These are phyloP conservation scores for Sinhomidia bicolor DNA, from an alignment of 2,888 invertebrate species.

Conservation along the genomic window DNA sequence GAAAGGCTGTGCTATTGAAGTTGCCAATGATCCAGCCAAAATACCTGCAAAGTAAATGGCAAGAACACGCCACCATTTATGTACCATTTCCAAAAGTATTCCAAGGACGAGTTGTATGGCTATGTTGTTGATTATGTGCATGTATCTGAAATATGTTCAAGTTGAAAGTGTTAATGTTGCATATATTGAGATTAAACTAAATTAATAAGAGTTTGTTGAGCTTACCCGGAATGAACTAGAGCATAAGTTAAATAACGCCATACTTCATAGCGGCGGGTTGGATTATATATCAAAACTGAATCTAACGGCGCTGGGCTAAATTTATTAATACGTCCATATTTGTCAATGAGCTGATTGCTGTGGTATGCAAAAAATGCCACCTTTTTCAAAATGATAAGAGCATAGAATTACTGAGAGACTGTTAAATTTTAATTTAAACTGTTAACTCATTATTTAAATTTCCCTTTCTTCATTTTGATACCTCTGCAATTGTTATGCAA, in stretches of 20 bases:
- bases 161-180: not conserved
- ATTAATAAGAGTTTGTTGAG: not conserved
- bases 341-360: constrained; percentile 82
- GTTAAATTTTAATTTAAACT: too few species aligned
- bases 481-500: constrained; percentile 93
- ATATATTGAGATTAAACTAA: not conserved
- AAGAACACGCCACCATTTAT: constrained; percentile 95
- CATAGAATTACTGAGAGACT: too few species aligned
- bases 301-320: constrained; percentile 90
- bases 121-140: constrained; percentile 94
- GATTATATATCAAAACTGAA: constrained; percentile 93
- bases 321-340: constrained; percentile 81
- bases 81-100: constrained; percentile 97
- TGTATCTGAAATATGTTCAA: constrained; percentile 84
- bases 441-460: too few species aligned
- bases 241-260: constrained; percentile 98
- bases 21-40: constrained; percentile 91
- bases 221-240: constrained; percentile 96
- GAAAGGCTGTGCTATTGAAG: constrained; percentile 90
- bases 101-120: constrained; percentile 96
- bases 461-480: constrained; percentile 82
- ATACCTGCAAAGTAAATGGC: constrained; percentile 92
- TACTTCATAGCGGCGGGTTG: constrained; percentile 90
- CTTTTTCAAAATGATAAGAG: too few species aligned
- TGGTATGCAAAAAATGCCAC: constrained; percentile 84